Evolutionary conservation across 2,797 vertebrate species (phyloP), one percentile per base, ranked within the genome.

Genomic region (Oreortyx pictus): DNA sequence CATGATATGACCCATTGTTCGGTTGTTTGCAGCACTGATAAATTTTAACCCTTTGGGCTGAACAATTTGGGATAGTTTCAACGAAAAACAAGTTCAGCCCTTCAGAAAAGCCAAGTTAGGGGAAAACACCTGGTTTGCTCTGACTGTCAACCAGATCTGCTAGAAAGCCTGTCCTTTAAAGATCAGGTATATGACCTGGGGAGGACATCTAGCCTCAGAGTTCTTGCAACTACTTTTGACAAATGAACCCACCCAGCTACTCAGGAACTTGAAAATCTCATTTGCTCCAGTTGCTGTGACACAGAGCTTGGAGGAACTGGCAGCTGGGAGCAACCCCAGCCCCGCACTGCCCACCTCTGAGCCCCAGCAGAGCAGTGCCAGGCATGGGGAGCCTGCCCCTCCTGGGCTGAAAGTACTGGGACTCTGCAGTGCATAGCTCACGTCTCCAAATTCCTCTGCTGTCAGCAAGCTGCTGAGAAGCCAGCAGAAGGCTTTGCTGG

Each of bases 1-100:
- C 94, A 93, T 94, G 92, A 90, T 95, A 95, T 75, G 93, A 95
- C 94, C 95, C 91, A 95, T 92, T 94, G 94, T 94, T 95, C 29
- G 0, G 57, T 90, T 87, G 78, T 79, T 95, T 59, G 49, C 89
- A 92, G 3, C 57, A 7, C 91, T 87, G 82, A 79, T 84, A 95
- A 61, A 72, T 59, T 39, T 96, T 95, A 96, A 95, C 94, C 70
- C 92, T 90, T 95, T 5, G 50, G 43, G 54, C 73, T 65, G 65
- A 85, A 29, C 44, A 70, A 73, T 70, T 77, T 18, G 1, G 35
- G 39, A 33, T 22, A 29, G 52, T 37, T 93, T 86, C 81, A 49
- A 27, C 52, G 73, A 29, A 33, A 46, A 86, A 25, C 16, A 61
- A 76, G 27, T 41, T 75, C 59, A 27, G 20, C 11, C 61, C 52